These are phyloP conservation scores for Diplosoma virens DNA, from an alignment of 23 tunicate species.

Conservation along the genomic window DNA sequence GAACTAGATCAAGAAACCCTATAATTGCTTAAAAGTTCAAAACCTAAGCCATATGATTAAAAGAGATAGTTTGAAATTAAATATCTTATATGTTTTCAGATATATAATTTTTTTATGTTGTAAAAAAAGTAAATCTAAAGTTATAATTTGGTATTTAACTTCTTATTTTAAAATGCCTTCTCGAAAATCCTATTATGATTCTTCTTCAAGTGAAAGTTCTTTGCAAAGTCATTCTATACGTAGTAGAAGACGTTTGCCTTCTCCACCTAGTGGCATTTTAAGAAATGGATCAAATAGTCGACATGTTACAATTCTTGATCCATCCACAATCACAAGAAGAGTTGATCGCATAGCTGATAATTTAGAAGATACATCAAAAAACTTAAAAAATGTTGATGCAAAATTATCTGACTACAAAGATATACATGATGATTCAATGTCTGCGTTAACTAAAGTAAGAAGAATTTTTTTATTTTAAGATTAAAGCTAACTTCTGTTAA, in stretches of 20 bases:
- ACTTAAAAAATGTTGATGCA: conserved; percentile 61
- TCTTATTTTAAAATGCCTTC: conserved; percentile 84
- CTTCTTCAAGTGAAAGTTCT: conserved; percentile 68
- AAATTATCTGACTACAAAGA: conserved; percentile 60
- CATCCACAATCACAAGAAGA: conserved; percentile 44
- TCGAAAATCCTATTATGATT: conserved; percentile 39
- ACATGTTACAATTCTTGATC: conserved; percentile 92
- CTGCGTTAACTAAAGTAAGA: conserved; percentile 80
- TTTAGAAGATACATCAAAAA: conserved; percentile 75
- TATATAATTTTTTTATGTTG: no score
- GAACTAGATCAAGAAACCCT: no score
- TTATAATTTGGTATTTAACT: no score
- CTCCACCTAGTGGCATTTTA: conserved; percentile 82
- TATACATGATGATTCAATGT: conserved; percentile 89
- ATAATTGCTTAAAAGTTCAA: no score
- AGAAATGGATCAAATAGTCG: conserved; percentile 33
- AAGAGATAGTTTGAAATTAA: no score
- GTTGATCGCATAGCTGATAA: conserved; percentile 86
- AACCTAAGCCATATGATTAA: no score
- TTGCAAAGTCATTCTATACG: conserved; percentile 33
- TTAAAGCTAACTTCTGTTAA: no score
- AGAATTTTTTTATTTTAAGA: no score
- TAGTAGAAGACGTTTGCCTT: conserved; percentile 59
- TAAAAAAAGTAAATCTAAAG: no score
- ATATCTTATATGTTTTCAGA: no score